Percentiles rank a stretch among this genome's conserved stretches.
Conservation (phyloP, 1,140 invertebrate genomes). For the Tetranychus cinnabarinus region DNA sequence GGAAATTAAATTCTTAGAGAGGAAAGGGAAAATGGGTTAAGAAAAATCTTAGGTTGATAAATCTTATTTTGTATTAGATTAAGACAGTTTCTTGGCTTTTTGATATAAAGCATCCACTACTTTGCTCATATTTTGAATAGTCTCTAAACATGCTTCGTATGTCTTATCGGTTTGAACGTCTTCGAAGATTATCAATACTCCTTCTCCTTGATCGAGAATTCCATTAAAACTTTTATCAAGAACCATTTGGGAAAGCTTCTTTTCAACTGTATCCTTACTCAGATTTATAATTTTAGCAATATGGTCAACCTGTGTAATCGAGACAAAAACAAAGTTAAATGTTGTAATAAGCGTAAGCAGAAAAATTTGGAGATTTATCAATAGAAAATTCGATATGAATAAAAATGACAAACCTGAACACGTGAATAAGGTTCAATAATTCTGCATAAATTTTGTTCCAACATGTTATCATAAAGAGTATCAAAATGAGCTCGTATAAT, state of each 20-base stretch:
- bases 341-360: not conserved
- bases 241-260: conserved; percentile 99
- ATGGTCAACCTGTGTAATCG: conserved; percentile 8
- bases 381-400: not conserved
- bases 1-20: no score
- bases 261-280: conserved; percentile 64
- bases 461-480: conserved; percentile 88
- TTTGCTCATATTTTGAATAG: conserved; percentile 95
- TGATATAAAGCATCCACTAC: conserved; percentile 94
- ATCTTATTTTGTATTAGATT: not conserved
- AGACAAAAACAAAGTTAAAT: not conserved
- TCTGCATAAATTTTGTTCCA: conserved; percentile 94
- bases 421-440: conserved; percentile 96
- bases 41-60: no score
- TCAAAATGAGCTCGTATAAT: conserved; percentile 89
- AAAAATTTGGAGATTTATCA: not conserved
- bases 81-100: conserved; percentile 93
- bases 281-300: conserved; percentile 10
- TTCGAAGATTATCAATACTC: conserved; percentile 90
- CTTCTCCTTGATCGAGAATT: conserved; percentile 91
- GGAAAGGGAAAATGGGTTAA: no score
- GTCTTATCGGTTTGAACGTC: conserved; percentile 79
- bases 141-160: conserved; percentile 86
- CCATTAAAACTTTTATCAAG: conserved; percentile 83
- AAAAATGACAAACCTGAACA: conserved; percentile 47